Conservation (phyloP, 2,797 vertebrate genomes). For the Sebastes diploproa region DNA sequence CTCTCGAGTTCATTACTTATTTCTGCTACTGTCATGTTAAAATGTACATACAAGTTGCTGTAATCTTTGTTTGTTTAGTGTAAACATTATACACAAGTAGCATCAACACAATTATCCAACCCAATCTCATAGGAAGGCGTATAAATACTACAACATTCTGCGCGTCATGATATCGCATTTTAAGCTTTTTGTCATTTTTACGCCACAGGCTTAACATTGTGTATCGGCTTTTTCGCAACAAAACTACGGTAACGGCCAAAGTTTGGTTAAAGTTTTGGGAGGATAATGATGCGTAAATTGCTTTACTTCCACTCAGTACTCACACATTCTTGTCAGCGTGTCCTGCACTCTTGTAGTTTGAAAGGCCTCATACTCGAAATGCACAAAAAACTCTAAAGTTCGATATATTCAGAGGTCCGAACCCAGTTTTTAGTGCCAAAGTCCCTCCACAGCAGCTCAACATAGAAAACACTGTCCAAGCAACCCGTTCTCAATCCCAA, state of each 20-base stretch:
- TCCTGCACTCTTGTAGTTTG: background rate
- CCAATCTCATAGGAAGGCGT: too few relatives aligned
- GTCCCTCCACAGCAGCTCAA: background rate
- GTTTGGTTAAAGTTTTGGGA: too few relatives aligned
- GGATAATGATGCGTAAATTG: background rate
- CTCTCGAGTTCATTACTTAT: background rate
- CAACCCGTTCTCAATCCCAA: too few relatives aligned
- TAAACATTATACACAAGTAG: background rate
- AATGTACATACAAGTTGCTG: background rate
- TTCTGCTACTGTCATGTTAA: background rate
- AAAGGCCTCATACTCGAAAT: background rate
- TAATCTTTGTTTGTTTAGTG: background rate
- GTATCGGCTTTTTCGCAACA: too few relatives aligned
- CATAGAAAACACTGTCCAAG: background rate
- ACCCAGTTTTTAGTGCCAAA: background rate
- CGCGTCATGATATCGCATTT: too few relatives aligned
- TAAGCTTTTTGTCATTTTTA: too few relatives aligned
- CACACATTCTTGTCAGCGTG: background rate
- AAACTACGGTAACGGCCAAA: too few relatives aligned
- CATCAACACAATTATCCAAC: background rate
- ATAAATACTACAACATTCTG: too few relatives aligned
- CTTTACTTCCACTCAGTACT: background rate
- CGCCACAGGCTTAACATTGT: too few relatives aligned
- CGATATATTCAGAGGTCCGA: background rate
- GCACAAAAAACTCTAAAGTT: background rate